These are phyloP conservation scores for Podocnemis expansa DNA, from an alignment of 2,113 vertebrate genomes.

Conservation along the genomic window DNA sequence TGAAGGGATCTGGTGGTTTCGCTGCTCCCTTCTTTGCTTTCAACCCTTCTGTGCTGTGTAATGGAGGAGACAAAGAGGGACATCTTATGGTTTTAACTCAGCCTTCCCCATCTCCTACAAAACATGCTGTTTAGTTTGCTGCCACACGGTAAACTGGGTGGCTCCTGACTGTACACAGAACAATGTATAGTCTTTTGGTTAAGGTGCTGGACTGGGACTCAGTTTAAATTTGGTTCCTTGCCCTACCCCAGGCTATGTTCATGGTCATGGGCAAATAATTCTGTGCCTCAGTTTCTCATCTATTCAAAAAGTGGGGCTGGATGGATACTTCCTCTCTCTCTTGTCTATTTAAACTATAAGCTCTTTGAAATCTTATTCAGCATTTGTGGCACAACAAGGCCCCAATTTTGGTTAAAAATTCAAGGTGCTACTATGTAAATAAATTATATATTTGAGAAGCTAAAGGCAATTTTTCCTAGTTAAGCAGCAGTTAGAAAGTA, in stretches of 20 bases:
- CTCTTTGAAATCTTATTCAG: fast-evolving
- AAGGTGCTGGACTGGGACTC: neutral
- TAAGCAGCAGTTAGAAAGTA: neutral
- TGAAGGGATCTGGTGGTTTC: neutral
- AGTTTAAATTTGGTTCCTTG: neutral
- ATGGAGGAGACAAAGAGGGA: neutral
- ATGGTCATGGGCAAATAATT: neutral
- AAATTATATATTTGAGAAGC: neutral
- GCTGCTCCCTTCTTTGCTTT: neutral
- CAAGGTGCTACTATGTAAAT: neutral
- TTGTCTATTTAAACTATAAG: fast-evolving
- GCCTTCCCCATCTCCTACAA: too few relatives aligned
- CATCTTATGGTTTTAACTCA: neutral
- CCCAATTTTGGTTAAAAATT: fast-evolving
- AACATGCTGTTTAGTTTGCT: neutral
- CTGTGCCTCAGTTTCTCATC: neutral
- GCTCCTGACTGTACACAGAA: neutral
- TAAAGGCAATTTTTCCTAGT: neutral
- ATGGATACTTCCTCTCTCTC: neutral
- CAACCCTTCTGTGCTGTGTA: neutral
- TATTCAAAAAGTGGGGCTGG: neutral
- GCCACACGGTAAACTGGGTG: neutral
- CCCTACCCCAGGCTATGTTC: neutral
- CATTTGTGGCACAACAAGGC: neutral
- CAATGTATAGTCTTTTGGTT: neutral